Evolutionary conservation across 2,888 invertebrate genomes (phyloP), one percentile per base, ranked within the genome.

Genomic region (Eurytoma adleriae): DNA sequence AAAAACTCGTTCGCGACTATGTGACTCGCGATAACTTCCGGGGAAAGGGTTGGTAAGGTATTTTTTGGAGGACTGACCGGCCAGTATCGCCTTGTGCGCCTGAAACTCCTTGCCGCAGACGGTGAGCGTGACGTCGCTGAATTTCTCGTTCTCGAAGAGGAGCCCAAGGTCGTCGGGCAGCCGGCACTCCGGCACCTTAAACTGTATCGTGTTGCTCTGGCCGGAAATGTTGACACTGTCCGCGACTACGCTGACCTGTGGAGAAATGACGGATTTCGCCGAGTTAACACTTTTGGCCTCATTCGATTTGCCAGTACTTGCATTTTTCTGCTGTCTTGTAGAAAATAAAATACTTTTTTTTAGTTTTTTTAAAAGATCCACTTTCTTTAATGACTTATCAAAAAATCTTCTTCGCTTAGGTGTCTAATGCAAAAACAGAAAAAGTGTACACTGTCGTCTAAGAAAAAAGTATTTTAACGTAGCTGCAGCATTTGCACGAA

Each of bases 141-240:
- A 99, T 92, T 97, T 96, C 92, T 98, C 97, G 91, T 97, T 96
- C 92, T 99, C 99, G 91, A 99, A 99, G 82, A 99, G 93, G 86
- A 95, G 94, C 72, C 98, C 98, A 90, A 99, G 93, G 92, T 99
- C 99, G 88, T 99, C 99, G 57, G 98, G 96, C 88, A 95, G 94
- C 91, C 94, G 96, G 93, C 95, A 99, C 92, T 97, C 97, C 86
- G 97, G 97, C 89, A 97, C 97, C 94, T 98, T 98, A 92, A 99
- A 99, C 92, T 98, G 98, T 87, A 98, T 96, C 89, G 98, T 97
- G 92, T 98, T 99, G 89, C 98, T 98, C 93, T 99, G 99, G 84
- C 99, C 99, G 87, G 98, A 98, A 89, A 99, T 97, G 93, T 99
- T 99, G 88, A 99, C 98, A 92, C 99, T 98, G 92, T 99, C 99